Conservation (phyloP, 2,888 invertebrate genomes). For the Mythimna vitellina region DNA sequence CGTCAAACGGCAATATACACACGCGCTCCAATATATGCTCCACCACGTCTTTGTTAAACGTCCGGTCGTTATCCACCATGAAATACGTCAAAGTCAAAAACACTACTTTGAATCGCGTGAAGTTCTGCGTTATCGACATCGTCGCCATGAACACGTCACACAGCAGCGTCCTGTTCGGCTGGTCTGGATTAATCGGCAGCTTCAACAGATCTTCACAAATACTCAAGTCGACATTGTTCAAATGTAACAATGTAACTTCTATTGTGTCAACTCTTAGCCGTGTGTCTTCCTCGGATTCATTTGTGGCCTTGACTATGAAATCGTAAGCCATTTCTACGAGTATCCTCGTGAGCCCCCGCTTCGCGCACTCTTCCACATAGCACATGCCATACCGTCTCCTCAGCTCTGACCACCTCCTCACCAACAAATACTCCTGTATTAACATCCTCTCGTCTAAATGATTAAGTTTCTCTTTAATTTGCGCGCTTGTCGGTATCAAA, state of each 20-base stretch:
- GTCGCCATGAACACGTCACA: slow-evolving; percentile 78
- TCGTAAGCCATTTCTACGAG: slow-evolving; percentile 79
- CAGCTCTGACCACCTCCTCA: slow-evolving; percentile 65
- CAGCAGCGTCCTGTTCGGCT: slow-evolving; percentile 55
- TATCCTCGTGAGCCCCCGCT: slow-evolving; percentile 72
- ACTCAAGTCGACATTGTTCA: slow-evolving; percentile 73
- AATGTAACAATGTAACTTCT: slow-evolving; percentile 75
- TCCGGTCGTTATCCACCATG: slow-evolving; percentile 68
- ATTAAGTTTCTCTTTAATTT: slow-evolving; percentile 60
- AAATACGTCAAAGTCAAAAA: slow-evolving; percentile 78
- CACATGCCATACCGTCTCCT: slow-evolving; percentile 70
- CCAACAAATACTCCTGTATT: slow-evolving; percentile 75
- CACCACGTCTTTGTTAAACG: slow-evolving; percentile 71
- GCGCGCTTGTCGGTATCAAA: slow-evolving; percentile 28
- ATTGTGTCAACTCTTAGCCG: slow-evolving; percentile 63
- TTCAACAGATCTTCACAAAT: slow-evolving; percentile 72
- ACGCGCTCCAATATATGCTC: slow-evolving; percentile 79
- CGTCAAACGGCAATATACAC: slow-evolving; percentile 79
- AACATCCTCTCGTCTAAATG: slow-evolving; percentile 68
- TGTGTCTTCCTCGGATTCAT: slow-evolving; percentile 57
- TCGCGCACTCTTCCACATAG: slow-evolving; percentile 74
- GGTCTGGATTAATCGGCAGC: slow-evolving; percentile 35
- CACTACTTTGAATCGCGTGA: slow-evolving; percentile 79
- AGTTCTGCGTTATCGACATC: slow-evolving; percentile 82
- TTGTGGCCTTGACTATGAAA: slow-evolving; percentile 61